Conservation (phyloP, 2,797 vertebrate species). For the Gadopsis marmoratus region DNA sequence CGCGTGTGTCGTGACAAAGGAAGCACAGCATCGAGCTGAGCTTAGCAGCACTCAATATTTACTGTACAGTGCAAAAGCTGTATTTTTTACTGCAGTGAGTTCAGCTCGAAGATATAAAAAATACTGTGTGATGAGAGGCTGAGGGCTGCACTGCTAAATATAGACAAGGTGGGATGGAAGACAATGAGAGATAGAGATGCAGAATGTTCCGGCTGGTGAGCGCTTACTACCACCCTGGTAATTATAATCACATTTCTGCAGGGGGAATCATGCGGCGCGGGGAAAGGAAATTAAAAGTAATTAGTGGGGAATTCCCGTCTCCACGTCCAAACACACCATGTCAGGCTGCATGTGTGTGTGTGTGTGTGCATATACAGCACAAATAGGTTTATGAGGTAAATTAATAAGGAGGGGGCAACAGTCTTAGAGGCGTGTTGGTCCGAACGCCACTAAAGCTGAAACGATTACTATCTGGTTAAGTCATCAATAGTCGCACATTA, state of each 20-base stretch:
- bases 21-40: slow-evolving; percentile 16
- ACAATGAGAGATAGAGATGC: slow-evolving; percentile 35
- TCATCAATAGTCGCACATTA: not conserved
- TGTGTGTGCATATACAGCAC: not conserved
- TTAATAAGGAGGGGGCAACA: not conserved
- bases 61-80: slow-evolving; percentile 29
- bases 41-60: slow-evolving; percentile 49
- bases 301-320: slow-evolving; percentile 47
- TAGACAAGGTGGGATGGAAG: slow-evolving; percentile 73
- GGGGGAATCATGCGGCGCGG: slow-evolving; percentile 30
- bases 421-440: not conserved
- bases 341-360: slow-evolving; percentile 2
- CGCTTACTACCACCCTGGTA: slow-evolving; percentile 36
- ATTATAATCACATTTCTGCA: slow-evolving; percentile 58
- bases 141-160: slow-evolving; percentile 69
- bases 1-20: slow-evolving; percentile 30
- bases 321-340: slow-evolving; percentile 1
- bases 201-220: slow-evolving; percentile 15
- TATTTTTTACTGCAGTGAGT: slow-evolving; percentile 36
- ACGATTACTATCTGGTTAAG: no score
- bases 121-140: slow-evolving; percentile 44
- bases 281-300: slow-evolving; percentile 46
- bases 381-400: not conserved
- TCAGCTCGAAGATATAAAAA: slow-evolving; percentile 37
- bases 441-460: not conserved